Evolutionary conservation across 2,113 vertebrate genomes (phyloP), one percentile per base, ranked within the genome.

Genomic region (Petromus typicus): DNA sequence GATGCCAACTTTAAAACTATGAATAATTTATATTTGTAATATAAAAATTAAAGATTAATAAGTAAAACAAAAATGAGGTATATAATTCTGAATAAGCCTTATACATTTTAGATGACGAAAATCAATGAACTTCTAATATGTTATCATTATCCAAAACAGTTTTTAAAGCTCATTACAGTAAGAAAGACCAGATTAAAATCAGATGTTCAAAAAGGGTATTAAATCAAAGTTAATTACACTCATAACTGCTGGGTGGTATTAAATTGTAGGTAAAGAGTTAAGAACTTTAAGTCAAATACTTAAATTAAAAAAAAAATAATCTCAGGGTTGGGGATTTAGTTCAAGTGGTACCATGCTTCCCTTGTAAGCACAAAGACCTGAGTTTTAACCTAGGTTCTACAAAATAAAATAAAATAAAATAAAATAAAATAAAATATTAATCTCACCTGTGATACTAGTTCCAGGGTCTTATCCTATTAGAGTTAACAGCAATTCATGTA

Each of bases 41-140:
- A 34, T 85, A 59, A 71, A 93, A 51, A 91, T 88, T 91, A 95
- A 95, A 90, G 16, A 90, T 89, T 90, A 90, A 84, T 71, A 75
- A 93, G 90, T 86, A 80, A 91, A 82, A 86, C 1, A 59, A 89
- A 94, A 81, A 40, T 32, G 67, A 84, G 22, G 40, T 45, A 56
- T 37, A 75, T 90, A 63, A 67, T 69, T 95, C 16, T 20, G 16
- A 83, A 17, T 32, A 75, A 90, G 37, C 17, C 10, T 17, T 64
- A 1, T 90, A 27, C 37, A 85, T 84, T 92, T 94, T 69, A 89
- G 57, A 83, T 71, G 51, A 90, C 45, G 9, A 85, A 91, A 69
- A 80, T 86, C 66, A 92, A 61, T 56, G 27, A 83, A 20, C 34
- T 83, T 90, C 30, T 83, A 84, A 45, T 75, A 37, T 64, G 18